Evolutionary conservation across 2,113 vertebrate species (phyloP), one percentile per base, ranked within the genome.

Genomic region (Piaya cayana): DNA sequence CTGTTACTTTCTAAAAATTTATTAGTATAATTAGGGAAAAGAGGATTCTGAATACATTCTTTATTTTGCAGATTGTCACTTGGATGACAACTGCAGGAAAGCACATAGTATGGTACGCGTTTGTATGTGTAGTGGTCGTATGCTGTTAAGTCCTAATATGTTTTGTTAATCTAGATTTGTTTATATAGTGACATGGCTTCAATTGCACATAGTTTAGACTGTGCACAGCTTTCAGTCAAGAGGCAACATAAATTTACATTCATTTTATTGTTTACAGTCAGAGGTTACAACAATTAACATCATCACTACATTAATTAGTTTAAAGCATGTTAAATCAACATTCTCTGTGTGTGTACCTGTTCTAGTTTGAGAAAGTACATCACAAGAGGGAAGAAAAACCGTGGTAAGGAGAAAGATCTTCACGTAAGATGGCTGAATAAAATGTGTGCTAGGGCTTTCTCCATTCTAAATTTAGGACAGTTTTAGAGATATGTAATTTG

Each of bases 191-290:
- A 58, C 45, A 52, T 70, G 47, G 9, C 36, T 95, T 75, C 75
- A 63, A 32, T 88, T 86, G 67, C 45, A 71, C 72, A 77, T 29
- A 64, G 53, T 87, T 84, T 74, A 84, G 68, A 65, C 27, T 77
- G 59, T 53, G 45, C 65, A 83, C 47, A 77, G 60, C 76, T 86
- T 74, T 96, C 88, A 59, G 29, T 70, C 74, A 86, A 93, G 84
- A 84, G 50, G 47, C 26, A 70, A 19, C 22, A 78, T 69, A 81
- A 91, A 80, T 70, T 96, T 83, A 36, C 60, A 23, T 12, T 86
- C 43, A 34, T 85, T 88, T 90, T 60, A 55, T 47, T 90, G 37
- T 70, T 82, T 88, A 30, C 25, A 58, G 50, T 47, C 43, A 80
- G 49, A 87, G 34, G 19, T 80, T 95, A 6, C 58, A 74, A 79